Conservation (phyloP, 2,113 vertebrate species). For the Myotis yumanensis region DNA sequence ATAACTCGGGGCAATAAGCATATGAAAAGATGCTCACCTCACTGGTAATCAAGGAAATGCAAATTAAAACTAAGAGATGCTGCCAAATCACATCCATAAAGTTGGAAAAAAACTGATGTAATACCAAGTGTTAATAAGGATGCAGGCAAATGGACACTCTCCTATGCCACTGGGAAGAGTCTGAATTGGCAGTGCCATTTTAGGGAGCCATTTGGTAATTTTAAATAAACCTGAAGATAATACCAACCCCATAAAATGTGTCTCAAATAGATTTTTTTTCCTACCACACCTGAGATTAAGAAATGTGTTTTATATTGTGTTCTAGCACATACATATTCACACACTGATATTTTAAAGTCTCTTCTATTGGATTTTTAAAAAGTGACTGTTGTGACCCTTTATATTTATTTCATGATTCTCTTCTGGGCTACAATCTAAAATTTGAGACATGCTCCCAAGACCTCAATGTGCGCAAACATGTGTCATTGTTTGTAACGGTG, state of each 20-base stretch:
- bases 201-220: neutral
- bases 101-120: neutral
- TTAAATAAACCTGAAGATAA: conserved; percentile 14
- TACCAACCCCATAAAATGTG: neutral
- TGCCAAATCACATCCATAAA: neutral
- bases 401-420: neutral
- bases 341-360: neutral
- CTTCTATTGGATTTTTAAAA: conserved; percentile 5
- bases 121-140: neutral
- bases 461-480: neutral
- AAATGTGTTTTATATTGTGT: neutral
- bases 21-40: neutral
- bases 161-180: neutral
- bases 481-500: neutral
- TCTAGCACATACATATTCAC: neutral
- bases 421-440: neutral
- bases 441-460: neutral
- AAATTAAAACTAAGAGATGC: neutral
- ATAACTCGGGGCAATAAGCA: neutral
- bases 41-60: neutral
- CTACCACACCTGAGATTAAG: neutral
- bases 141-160: neutral
- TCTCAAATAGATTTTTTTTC: neutral
- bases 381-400: neutral
- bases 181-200: neutral